A percentile compares a stretch with the other conserved stretches of the same genome.
These are phyloP conservation scores for Chloroceryle aenea DNA, from an alignment of 2,113 vertebrate species.

Conservation along the genomic window DNA sequence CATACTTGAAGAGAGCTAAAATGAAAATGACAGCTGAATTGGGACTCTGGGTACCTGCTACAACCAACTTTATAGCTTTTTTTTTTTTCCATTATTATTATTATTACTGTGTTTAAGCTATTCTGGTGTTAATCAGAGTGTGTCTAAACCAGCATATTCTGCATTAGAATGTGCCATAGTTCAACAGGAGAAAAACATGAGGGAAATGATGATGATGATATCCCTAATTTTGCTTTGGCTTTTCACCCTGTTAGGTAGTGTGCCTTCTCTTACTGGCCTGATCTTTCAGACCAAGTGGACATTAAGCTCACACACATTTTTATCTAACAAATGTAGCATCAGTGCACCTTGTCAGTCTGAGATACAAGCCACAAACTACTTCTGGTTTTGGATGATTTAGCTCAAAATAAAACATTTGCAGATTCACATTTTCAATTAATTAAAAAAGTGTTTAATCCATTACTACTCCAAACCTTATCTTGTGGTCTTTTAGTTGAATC, in stretches of 20 bases:
- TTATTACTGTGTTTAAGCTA: not conserved
- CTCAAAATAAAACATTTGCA: not conserved
- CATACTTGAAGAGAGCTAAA: not conserved
- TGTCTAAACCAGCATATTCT: not conserved
- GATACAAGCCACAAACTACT: not conserved
- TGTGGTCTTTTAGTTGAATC: not conserved
- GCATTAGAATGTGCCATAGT: not conserved
- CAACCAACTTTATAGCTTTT: not conserved
- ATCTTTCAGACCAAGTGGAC: not conserved
- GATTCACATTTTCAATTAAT: not conserved
- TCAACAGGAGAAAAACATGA: not conserved
- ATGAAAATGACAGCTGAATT: not conserved
- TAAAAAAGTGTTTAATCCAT: not conserved
- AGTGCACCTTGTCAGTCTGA: not conserved
- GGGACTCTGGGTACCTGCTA: not conserved
- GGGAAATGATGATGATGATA: not conserved
- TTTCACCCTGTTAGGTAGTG: not conserved
- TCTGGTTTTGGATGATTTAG: not conserved
- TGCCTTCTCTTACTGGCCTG: rapidly evolving
- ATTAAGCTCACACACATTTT: not conserved
- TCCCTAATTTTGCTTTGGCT: not conserved
- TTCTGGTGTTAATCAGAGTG: not conserved
- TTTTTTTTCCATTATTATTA: not conserved
- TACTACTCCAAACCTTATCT: not conserved
- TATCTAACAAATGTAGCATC: not conserved